phyloP scores from a whole-genome alignment of 2,113 vertebrate species.

The Xenotilapia leptura region DNA sequence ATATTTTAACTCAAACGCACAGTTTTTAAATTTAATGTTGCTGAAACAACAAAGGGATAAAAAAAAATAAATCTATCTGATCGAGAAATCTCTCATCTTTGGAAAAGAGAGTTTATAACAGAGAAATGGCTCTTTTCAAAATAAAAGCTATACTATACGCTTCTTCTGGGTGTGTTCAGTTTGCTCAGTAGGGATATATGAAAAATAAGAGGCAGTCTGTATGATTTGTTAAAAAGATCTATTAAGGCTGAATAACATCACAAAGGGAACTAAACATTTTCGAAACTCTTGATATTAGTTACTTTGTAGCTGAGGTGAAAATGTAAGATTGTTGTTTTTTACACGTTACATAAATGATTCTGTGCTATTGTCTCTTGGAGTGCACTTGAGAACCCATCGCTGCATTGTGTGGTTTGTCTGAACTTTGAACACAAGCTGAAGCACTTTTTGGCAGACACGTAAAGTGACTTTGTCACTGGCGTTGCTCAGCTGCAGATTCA shows the following conservation, averaged over 20 bases:
- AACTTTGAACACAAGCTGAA: slow-evolving; percentile 26
- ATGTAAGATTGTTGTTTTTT: not conserved
- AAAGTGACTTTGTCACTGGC: slow-evolving; percentile 38
- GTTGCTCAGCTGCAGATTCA: not conserved
- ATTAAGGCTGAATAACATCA: not conserved
- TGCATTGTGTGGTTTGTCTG: not conserved
- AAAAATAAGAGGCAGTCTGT: not conserved
- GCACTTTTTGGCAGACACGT: slow-evolving; percentile 15
- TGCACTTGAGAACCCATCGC: not conserved
- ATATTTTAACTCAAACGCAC: too few species aligned
- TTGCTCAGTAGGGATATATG: not conserved
- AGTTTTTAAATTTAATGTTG: too few species aligned
- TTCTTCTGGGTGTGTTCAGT: not conserved
- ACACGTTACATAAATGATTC: not conserved
- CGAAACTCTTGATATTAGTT: not conserved
- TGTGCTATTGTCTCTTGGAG: not conserved
- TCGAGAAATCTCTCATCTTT: too few species aligned
- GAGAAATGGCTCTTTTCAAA: not conserved
- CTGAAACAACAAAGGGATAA: too few species aligned
- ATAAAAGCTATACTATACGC: not conserved
- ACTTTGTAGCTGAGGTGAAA: not conserved
- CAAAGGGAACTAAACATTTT: not conserved
- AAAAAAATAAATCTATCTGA: too few species aligned
- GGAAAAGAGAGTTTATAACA: not conserved
- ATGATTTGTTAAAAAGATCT: not conserved